phyloP scores from a whole-genome alignment of 2,888 invertebrate species.

The Venusia cambrica region DNA sequence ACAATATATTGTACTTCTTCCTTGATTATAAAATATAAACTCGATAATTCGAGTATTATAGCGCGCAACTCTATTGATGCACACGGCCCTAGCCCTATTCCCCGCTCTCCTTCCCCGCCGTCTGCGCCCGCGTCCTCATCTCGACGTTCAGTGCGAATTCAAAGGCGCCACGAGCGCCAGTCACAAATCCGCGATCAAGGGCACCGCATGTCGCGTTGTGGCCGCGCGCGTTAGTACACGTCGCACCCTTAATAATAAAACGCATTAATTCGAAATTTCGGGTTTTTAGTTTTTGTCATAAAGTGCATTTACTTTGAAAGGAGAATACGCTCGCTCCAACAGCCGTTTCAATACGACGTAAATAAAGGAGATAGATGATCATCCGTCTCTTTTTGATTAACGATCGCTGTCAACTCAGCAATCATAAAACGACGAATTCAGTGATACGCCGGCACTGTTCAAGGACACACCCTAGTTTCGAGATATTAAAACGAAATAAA shows the following conservation, averaged over 20 bases:
- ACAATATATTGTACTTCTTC: too few species aligned
- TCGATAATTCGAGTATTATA: too few species aligned
- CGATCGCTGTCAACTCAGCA: constrained; percentile 7
- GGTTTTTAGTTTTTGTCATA: constrained; percentile 6
- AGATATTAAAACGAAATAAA: constrained; percentile 7
- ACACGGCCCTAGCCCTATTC: too few species aligned
- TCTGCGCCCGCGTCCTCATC: too few species aligned
- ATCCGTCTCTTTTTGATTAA: constrained; percentile 7
- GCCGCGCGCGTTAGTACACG: too few species aligned
- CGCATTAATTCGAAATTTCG: constrained; percentile 1
- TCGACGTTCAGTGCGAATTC: too few species aligned
- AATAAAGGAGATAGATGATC: constrained; percentile 7
- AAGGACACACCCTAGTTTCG: constrained; percentile 7
- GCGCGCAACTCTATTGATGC: too few species aligned
- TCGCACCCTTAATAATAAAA: constrained; percentile 4
- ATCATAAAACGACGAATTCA: constrained; percentile 7
- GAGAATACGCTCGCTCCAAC: constrained; percentile 7
- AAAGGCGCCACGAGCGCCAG: too few species aligned
- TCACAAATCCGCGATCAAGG: too few species aligned
- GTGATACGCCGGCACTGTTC: constrained; percentile 6
- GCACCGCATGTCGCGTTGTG: too few species aligned
- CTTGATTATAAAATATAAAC: too few species aligned
- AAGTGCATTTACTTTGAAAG: constrained; percentile 5
- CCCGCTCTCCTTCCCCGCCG: too few species aligned
- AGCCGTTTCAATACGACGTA: constrained; percentile 7